These are phyloP conservation scores for Pongo pygmaeus DNA, from an alignment of 2,113 vertebrate species.

Conservation along the genomic window DNA sequence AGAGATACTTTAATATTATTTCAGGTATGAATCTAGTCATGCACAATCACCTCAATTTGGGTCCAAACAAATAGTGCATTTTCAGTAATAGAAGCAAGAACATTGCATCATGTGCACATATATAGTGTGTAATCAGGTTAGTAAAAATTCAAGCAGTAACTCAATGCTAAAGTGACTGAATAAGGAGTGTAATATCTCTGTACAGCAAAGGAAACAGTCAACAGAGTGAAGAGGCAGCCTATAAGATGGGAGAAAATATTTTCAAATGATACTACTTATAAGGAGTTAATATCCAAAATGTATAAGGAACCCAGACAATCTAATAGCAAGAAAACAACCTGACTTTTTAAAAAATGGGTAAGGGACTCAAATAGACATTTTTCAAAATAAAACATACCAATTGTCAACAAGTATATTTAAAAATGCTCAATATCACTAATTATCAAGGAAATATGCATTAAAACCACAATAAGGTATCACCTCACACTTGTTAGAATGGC, in stretches of 20 bases:
- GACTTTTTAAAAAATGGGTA: neutral
- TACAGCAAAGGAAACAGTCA: neutral
- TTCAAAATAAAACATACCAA: neutral
- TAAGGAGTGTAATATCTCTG: neutral
- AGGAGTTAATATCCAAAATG: neutral
- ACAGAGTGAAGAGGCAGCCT: neutral
- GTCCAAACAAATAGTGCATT: neutral
- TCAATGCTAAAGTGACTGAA: neutral
- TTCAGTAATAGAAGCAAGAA: neutral
- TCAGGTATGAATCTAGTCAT: neutral
- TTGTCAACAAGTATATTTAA: neutral
- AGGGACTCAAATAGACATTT: neutral
- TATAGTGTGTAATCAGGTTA: neutral
- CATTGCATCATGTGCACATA: neutral
- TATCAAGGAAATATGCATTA: neutral
- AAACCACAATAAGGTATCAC: neutral
- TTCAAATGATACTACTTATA: too few species aligned
- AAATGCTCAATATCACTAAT: neutral
- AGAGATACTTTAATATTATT: neutral
- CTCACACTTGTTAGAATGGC: neutral
- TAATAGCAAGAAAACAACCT: neutral
- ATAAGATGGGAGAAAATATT: neutral
- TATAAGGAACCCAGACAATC: neutral
- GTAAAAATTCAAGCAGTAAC: neutral
- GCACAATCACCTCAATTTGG: neutral